Evolutionary conservation across 2,888 invertebrate species (phyloP), one percentile per base, ranked within the genome.

Genomic region (Euclidia mi): DNA sequence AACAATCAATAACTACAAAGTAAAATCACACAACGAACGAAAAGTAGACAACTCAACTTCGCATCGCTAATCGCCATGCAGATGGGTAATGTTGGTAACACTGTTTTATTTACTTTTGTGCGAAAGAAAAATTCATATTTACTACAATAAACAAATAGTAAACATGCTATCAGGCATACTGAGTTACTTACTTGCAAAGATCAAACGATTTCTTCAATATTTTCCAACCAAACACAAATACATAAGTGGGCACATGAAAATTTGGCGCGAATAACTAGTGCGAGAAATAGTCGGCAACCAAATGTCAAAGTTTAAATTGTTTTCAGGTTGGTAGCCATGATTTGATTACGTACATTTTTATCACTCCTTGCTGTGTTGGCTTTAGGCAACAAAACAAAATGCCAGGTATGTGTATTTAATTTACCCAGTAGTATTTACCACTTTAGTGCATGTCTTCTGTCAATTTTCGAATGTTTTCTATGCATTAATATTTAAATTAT

Each of bases 81-180:
- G 43, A 60, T 17, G 37, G 52, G 35, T 66, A 49, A 81, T 64
- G 85, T 83, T 85, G 85, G 85, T 76, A 85, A 66, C 73, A 65
- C 76, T 81, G 82, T 17, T 58, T 65, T 70, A 75, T 75, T 71
- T 76, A 76, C 64, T n/a, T 69, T 41, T 50, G 0, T 9, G 29
- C 0, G 1, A 3, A 47, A 10, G 2, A 15, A 11, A 9, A 11
- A 2, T 29, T 3, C 11, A n/a, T 25, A 9, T 17, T 14, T 18
- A 15, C 9, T 32, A 25, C 12, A 40, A 17, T 6, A 17, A 25
- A 14, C 0, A 25, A 1, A n/a, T 20, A 7, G 3, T 25, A 25
- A 11, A 11, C 12, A 12, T 7, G 25, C n/a, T n/a, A n/a, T n/a
- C n/a, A 25, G 9, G 38, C 7, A 17, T 25, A 29, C 6, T 25